Evolutionary conservation across 2,113 vertebrate species (phyloP).

Genomic region (Apeltes quadracus): DNA sequence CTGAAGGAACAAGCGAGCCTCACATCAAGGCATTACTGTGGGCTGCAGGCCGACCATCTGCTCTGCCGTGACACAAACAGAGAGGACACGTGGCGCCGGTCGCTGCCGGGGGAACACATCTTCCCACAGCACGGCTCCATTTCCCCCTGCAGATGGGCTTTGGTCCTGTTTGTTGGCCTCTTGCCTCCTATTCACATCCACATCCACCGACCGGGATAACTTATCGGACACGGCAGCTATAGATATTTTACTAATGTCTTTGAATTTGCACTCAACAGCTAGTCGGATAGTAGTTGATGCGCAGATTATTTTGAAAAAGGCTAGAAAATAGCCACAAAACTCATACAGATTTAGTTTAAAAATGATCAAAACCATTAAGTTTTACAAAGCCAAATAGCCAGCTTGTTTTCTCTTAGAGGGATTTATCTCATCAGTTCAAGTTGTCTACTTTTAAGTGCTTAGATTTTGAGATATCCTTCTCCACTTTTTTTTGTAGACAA

Average conservation of each 20-base stretch:
- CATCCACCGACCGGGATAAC: slow-evolving; percentile 5
- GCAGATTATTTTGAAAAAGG: not conserved
- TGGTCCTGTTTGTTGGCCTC: slow-evolving; percentile 38
- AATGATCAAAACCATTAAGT: too few relatives aligned
- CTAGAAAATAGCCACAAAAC: not conserved
- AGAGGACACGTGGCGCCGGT: slow-evolving; percentile 75
- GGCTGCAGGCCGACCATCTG: slow-evolving; percentile 82
- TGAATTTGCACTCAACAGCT: not conserved
- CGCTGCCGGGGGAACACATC: slow-evolving; percentile 70
- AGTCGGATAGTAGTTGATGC: not conserved
- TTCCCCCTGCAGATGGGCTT: slow-evolving; percentile 54
- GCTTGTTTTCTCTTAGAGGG: not conserved
- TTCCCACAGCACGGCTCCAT: slow-evolving; percentile 35
- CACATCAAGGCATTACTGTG: slow-evolving; percentile 70
- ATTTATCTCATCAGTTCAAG: too few relatives aligned
- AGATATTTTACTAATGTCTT: not conserved
- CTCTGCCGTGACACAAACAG: slow-evolving; percentile 81
- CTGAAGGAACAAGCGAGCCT: slow-evolving; percentile 67
- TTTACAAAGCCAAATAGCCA: not conserved
- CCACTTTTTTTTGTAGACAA: not conserved
- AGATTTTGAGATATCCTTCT: not conserved
- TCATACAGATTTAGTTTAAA: not conserved
- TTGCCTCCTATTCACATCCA: slow-evolving; percentile 14
- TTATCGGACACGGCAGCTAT: not conserved
- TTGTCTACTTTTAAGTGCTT: not conserved